Evolutionary conservation across 2,113 vertebrate species (phyloP).

Genomic region (Pelvicachromis taeniatus): DNA sequence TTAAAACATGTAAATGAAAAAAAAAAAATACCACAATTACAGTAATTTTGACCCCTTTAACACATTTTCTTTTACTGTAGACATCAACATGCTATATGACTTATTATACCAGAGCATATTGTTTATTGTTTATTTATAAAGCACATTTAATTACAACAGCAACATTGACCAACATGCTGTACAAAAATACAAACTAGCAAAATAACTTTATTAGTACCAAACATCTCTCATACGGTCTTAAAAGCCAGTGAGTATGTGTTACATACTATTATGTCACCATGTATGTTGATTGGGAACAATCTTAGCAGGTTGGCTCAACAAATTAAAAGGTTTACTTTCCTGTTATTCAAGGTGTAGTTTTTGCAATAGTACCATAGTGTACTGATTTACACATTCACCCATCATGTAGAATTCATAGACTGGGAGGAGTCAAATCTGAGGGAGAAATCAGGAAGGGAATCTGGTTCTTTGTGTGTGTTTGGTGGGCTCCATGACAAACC

Average conservation of each 20-base stretch:
- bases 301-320: background rate
- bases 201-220: no score
- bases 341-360: background rate
- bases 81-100: no score
- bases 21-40: background rate
- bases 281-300: background rate
- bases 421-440: background rate
- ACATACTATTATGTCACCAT: no score
- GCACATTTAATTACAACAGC: no score
- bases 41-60: background rate
- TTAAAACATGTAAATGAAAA: background rate
- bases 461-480: background rate
- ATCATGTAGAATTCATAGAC: background rate
- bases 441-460: background rate
- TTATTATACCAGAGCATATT: no score
- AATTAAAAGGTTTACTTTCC: background rate
- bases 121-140: no score
- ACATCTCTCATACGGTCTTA: no score
- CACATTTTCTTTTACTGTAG: background rate
- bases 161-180: no score
- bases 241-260: no score
- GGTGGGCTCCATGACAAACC: background rate
- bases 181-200: no score
- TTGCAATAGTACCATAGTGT: background rate
- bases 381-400: background rate